Conservation (phyloP, 92 coral and sea anemone genomes). For the Meandrina meandrites region DNA sequence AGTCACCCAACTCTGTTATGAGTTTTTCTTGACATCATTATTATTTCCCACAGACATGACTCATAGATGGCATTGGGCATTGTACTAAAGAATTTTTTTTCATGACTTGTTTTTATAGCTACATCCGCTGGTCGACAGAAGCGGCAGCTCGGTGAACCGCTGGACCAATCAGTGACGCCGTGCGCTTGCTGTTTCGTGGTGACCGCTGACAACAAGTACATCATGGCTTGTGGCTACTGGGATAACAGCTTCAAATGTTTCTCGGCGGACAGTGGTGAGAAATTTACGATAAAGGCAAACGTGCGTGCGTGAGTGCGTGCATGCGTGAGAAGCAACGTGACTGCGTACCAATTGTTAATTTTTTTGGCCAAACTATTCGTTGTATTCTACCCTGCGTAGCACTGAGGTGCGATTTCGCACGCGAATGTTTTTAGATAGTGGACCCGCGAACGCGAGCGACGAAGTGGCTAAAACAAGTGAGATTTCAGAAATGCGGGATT, state of each 20-base stretch:
- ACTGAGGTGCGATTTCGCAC: too few species aligned
- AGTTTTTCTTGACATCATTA: background rate
- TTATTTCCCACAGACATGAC: too few species aligned
- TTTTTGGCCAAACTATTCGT: background rate
- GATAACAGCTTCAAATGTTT: conserved; percentile 98
- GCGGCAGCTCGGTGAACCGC: conserved; percentile 97
- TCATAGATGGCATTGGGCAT: too few species aligned
- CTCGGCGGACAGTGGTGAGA: conserved; percentile 82
- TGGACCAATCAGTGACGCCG: conserved; percentile 97
- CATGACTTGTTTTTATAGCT: conserved; percentile 30
- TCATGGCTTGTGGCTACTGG: conserved; percentile 99
- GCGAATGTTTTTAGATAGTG: too few species aligned
- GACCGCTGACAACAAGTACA: conserved; percentile 85
- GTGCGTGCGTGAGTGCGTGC: background rate
- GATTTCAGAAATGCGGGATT: background rate
- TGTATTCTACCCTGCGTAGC: background rate
- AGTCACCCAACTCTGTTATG: background rate
- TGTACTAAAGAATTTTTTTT: too few species aligned
- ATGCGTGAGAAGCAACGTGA: too few species aligned
- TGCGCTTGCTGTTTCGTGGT: conserved; percentile 91
- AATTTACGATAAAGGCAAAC: background rate
- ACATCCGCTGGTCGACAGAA: conserved; percentile 82
- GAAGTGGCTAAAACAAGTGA: background rate
- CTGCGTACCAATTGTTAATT: background rate
- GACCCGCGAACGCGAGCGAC: too few species aligned